Base-by-base conservation (phyloP, 2,113 vertebrate species). In the Chaenogobius annularis region DNA sequence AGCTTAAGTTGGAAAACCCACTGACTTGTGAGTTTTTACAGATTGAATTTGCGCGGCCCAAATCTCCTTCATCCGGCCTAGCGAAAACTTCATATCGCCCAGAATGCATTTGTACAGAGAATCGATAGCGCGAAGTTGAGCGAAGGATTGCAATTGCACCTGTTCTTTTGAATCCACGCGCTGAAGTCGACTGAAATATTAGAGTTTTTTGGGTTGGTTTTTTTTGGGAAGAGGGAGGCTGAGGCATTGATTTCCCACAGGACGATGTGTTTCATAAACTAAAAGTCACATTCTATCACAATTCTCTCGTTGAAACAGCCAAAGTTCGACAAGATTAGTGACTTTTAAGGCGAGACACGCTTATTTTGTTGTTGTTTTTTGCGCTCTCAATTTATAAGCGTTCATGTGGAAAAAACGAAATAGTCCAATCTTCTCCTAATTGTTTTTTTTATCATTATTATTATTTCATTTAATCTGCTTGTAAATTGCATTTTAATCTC, bases 221-320 rank as follows among this genome's bases (percentile, higher is more conserved):
- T 44, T 31, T 31, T 31, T 31, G 26, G 1, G n/a, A n/a, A 23
- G 56, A 13, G 46, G 56, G 68, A 70, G 37, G 58, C 63, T 62
- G 2, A 66, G 22, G 12, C 22, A 65, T 54, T 61, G 66, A 84
- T 87, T 86, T 84, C 71, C 75, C 78, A 62, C 44, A 44, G 56
- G 66, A 66, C 35, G 23, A 2, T 11, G 70, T 43, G 47, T 73
- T 84, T 83, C 74, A 77, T 80, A 67, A 84, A 79, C 37, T 72
- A 59, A 61, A 71, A 77, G 68, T 75, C 66, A 68, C 31, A 46
- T 48, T 80, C 14, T 17, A 5, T 35, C 17, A n/a, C 31, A 20
- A n/a, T 40, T n/a, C 61, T 63, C 43, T 22, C 0, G 43, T 12
- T 66, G 59, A 48, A 55, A n/a, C 63, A 50, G 66, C 20, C n/a